Evolutionary conservation across 2,888 invertebrate genomes (phyloP), one percentile per base, ranked within the genome.

Genomic region (Operophtera brumata): DNA sequence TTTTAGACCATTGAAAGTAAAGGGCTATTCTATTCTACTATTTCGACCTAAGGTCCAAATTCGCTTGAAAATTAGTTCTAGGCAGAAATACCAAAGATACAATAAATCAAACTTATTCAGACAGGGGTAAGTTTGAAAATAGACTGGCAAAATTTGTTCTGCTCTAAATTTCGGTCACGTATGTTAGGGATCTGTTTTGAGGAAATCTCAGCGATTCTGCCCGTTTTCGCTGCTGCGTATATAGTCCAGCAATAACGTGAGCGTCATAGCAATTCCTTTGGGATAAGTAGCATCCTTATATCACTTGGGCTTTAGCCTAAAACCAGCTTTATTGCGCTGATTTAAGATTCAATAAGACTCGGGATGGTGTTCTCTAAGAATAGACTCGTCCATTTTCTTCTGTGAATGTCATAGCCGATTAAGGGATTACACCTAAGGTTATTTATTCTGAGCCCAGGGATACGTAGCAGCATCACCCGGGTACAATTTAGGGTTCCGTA

Each of bases 131-230:
- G 36, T 39, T 43, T 35, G 35, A 34, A 40, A 48, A 40, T 48
- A 2, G 26, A 12, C 37, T 26, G 36, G 26, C 34, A 25, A 9
- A 41, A 3, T 25, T 30, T 41, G n/a, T 47, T 0, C 30, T 20
- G 11, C 6, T 47, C 9, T 20, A 12, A 28, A 56, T 42, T 26
- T 40, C 11, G 37, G 45, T 48, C 57, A 48, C 52, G 52, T 57
- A 48, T 14, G 12, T 11, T 13, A 12, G 47, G 51, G 44, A 47
- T 49, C 48, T 49, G 46, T 52, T 47, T 53, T 28, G 43, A 47
- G 36, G 37, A 53, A 57, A 52, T 57, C 48, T 52, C 42, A n/a
- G 47, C 37, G 11, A 45, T 52, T 40, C 30, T 37, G 34, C 47
- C 6, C 13, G 20, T 25, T 12, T 36, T 5, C 10, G 13, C n/a